Evolutionary conservation across 1,140 invertebrate species (phyloP).

Genomic region (Helicoverpa zea): DNA sequence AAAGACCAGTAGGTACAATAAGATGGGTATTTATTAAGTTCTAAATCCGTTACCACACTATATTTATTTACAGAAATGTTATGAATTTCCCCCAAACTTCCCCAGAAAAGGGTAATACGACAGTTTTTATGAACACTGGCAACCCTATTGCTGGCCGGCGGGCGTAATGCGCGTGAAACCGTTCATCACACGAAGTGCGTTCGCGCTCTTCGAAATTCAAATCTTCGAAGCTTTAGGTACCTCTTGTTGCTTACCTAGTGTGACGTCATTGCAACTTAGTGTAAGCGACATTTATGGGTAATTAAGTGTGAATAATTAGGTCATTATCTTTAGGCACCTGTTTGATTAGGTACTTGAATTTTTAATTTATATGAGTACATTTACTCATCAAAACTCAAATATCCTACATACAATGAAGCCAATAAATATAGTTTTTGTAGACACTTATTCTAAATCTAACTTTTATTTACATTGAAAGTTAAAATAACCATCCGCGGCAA

Average conservation of each 20-base stretch:
- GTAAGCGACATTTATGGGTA: slow-evolving; percentile 5
- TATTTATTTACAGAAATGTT: background rate
- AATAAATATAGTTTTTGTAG: background rate
- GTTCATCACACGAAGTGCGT: slow-evolving; percentile 60
- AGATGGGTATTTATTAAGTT: too few species aligned
- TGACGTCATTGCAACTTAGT: background rate
- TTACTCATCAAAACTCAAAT: too few species aligned
- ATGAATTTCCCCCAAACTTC: background rate
- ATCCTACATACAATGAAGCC: too few species aligned
- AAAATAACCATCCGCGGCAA: slow-evolving; percentile 15
- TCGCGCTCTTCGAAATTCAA: slow-evolving; percentile 57
- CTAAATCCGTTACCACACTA: background rate
- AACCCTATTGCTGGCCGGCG: slow-evolving; percentile 53
- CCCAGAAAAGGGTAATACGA: slow-evolving; percentile 19
- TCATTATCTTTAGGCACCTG: slow-evolving; percentile 8
- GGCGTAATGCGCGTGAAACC: slow-evolving; percentile 64
- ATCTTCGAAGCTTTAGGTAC: slow-evolving; percentile 27
- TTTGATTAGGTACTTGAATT: background rate
- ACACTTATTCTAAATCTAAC: background rate
- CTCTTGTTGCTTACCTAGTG: slow-evolving; percentile 16
- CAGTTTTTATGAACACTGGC: slow-evolving; percentile 35
- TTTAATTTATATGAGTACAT: background rate
- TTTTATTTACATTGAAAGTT: background rate
- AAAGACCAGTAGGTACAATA: too few species aligned
- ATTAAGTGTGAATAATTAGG: slow-evolving; percentile 8